Percentiles rank a stretch among this genome's conserved stretches.
Evolutionary conservation across 2,113 vertebrate genomes (phyloP).

Genomic region (Peromyscus californicus): DNA sequence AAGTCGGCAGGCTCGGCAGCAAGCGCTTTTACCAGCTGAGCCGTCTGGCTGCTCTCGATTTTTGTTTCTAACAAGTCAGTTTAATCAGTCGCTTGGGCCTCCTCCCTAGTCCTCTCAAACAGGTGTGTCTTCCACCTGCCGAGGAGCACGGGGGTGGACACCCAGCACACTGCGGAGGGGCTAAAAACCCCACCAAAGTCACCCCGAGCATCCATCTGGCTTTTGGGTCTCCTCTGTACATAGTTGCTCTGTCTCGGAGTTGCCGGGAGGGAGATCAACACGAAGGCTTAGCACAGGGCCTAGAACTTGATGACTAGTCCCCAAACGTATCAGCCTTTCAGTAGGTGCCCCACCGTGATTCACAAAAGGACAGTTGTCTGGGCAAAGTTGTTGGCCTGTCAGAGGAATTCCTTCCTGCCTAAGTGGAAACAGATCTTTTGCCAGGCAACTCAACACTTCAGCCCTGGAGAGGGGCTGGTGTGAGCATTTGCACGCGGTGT

Average conservation of each 20-base stretch:
- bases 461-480: background rate
- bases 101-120: background rate
- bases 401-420: constrained; percentile 40
- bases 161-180: fast-evolving
- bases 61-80: background rate
- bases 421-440: constrained; percentile 51
- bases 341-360: background rate
- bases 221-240: background rate
- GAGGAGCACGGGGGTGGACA: background rate
- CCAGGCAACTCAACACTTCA: constrained; percentile 51
- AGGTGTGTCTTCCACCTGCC: background rate
- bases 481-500: background rate
- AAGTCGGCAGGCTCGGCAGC: background rate
- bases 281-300: background rate
- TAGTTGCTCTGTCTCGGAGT: background rate
- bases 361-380: constrained; percentile 64
- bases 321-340: background rate
- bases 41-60: background rate
- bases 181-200: fast-evolving
- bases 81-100: background rate
- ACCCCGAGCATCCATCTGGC: too few relatives aligned
- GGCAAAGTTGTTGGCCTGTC: constrained; percentile 4
- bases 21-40: background rate
- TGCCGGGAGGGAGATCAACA: too few relatives aligned
- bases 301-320: background rate